A percentile compares a stretch with the other conserved stretches of the same genome.
phyloP scores from a whole-genome alignment of 2,113 vertebrate genomes.

The Zosterops pallidus region DNA sequence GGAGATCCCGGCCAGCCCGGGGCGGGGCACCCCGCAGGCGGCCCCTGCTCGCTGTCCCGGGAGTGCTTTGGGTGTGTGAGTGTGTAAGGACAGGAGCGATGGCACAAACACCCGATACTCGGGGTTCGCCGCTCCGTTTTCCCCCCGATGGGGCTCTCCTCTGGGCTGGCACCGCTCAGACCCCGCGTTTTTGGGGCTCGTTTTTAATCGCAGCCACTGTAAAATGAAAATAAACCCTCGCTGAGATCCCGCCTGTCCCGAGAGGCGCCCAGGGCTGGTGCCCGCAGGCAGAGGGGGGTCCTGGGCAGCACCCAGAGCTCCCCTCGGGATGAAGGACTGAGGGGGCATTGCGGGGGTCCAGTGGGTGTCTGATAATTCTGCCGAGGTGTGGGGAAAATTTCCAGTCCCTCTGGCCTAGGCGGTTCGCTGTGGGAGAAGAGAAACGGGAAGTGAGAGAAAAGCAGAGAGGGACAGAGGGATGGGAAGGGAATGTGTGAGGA shows the following conservation, averaged over 20 bases:
- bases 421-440: neutral
- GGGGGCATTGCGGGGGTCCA: neutral
- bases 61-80: rapidly evolving
- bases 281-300: neutral
- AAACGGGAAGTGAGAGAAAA: neutral
- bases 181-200: too few species aligned
- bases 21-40: rapidly evolving
- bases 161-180: neutral
- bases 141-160: neutral
- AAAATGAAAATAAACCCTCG: rapidly evolving
- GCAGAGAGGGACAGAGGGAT: neutral
- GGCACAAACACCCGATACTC: neutral
- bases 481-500: neutral
- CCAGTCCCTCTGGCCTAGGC: neutral
- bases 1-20: too few species aligned
- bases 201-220: neutral
- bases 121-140: neutral
- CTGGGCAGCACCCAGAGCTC: neutral
- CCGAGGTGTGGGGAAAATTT: neutral
- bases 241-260: neutral
- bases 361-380: neutral
- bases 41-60: neutral
- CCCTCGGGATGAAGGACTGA: neutral
- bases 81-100: neutral
- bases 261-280: neutral